Conservation (phyloP, 2,797 vertebrate species). For the Naso thynnoides region DNA sequence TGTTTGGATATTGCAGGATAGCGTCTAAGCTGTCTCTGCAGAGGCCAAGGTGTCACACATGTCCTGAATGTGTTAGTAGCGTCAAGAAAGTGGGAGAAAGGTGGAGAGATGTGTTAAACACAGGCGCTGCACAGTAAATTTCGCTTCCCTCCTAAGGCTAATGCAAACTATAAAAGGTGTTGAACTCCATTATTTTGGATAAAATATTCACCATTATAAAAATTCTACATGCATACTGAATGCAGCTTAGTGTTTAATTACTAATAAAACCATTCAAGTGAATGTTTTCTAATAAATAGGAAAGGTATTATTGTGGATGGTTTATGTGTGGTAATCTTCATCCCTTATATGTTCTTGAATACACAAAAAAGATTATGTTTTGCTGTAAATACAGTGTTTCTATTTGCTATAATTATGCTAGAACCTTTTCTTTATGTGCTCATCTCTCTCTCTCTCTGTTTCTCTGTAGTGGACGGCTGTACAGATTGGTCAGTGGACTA, state of each 20-base stretch:
- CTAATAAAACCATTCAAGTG: constrained; percentile 22
- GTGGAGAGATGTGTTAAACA: constrained; percentile 19
- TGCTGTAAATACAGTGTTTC: constrained; percentile 16
- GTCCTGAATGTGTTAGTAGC: constrained; percentile 41
- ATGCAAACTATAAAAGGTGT: background rate
- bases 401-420: constrained; percentile 1
- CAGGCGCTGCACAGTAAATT: constrained; percentile 9
- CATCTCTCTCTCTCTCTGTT: constrained; percentile 14
- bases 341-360: constrained; percentile 15
- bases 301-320: constrained; percentile 23
- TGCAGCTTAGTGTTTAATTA: constrained; percentile 26
- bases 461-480: constrained; percentile 93
- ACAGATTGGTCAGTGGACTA: constrained; percentile 99
- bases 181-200: constrained; percentile 6
- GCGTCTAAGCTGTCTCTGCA: constrained; percentile 28
- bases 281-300: constrained; percentile 23
- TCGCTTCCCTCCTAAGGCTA: background rate
- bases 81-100: background rate
- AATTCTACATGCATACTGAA: background rate
- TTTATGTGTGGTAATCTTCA: constrained; percentile 37
- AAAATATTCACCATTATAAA: background rate
- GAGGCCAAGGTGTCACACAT: constrained; percentile 40
- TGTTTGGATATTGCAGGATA: constrained; percentile 53
- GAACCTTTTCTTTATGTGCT: background rate
- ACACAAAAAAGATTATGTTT: constrained; percentile 9